These are phyloP conservation scores for Vicugna pacos DNA, from an alignment of 2,113 vertebrate species.

Conservation along the genomic window DNA sequence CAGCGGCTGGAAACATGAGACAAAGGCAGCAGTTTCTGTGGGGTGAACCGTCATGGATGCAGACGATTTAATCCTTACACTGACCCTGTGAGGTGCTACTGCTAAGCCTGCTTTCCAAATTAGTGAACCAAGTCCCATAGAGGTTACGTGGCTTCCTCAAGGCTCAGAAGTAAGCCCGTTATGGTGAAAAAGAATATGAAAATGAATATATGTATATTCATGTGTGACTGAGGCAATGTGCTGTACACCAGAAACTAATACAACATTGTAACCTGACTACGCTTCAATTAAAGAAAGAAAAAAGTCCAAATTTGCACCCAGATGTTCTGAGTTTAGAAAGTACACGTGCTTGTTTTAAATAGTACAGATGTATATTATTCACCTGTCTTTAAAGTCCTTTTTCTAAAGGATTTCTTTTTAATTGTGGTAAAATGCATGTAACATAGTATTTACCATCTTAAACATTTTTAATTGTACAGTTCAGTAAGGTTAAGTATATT, in stretches of 20 bases:
- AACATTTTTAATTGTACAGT: too few species aligned
- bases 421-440: too few species aligned
- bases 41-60: rapidly evolving
- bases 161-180: too few species aligned
- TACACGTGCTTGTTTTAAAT: rapidly evolving
- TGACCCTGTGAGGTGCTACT: rapidly evolving
- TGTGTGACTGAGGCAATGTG: too few species aligned
- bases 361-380: neutral
- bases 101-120: neutral
- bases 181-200: too few species aligned
- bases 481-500: too few species aligned
- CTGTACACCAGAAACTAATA: too few species aligned
- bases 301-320: neutral
- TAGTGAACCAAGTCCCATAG: neutral
- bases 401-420: too few species aligned
- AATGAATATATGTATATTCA: too few species aligned
- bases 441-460: too few species aligned
- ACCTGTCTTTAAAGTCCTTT: neutral
- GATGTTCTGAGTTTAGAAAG: neutral
- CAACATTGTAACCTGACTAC: too few species aligned
- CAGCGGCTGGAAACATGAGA: rapidly evolving
- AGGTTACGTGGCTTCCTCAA: neutral
- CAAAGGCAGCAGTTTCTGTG: rapidly evolving
- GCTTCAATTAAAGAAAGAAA: too few species aligned
- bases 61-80: rapidly evolving